These are phyloP conservation scores for Drosophila pectinifera DNA, from an alignment of 1,140 invertebrate genomes.

Conservation along the genomic window DNA sequence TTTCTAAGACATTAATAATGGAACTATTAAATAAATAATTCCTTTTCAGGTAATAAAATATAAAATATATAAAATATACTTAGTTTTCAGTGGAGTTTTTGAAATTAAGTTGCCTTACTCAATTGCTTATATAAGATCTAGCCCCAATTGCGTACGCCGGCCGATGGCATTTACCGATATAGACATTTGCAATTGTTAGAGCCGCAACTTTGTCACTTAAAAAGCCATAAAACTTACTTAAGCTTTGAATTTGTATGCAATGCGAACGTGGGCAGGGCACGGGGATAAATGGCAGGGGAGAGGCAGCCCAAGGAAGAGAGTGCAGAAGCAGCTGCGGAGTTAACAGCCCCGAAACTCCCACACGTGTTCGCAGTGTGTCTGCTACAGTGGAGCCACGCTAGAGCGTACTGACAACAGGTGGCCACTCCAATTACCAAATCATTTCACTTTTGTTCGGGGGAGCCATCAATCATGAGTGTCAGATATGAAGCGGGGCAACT, in stretches of 20 bases:
- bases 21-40: too few species aligned
- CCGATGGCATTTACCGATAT: conserved; percentile 42
- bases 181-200: conserved; percentile 43
- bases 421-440: conserved; percentile 25
- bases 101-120: background rate
- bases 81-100: background rate
- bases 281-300: conserved; percentile 10
- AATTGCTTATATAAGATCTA: conserved; percentile 8
- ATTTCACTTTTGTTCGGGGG: conserved; percentile 8
- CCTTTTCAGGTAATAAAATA: too few species aligned
- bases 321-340: conserved; percentile 25
- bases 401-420: background rate
- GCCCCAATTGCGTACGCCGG: conserved; percentile 35
- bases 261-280: conserved; percentile 5
- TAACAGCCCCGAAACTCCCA: conserved; percentile 33
- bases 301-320: background rate
- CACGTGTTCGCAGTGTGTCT: conserved; percentile 22
- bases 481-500: conserved; percentile 22
- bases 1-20: too few species aligned
- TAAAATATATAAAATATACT: background rate
- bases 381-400: conserved; percentile 27
- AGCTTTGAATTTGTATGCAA: conserved; percentile 67
- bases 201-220: conserved; percentile 69
- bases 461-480: conserved; percentile 45
- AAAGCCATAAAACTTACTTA: conserved; percentile 70